A percentile compares a stretch with the other conserved stretches of the same genome.
Evolutionary conservation across 2,888 invertebrate species (phyloP).

Genomic region (Platycnemis pennipes): DNA sequence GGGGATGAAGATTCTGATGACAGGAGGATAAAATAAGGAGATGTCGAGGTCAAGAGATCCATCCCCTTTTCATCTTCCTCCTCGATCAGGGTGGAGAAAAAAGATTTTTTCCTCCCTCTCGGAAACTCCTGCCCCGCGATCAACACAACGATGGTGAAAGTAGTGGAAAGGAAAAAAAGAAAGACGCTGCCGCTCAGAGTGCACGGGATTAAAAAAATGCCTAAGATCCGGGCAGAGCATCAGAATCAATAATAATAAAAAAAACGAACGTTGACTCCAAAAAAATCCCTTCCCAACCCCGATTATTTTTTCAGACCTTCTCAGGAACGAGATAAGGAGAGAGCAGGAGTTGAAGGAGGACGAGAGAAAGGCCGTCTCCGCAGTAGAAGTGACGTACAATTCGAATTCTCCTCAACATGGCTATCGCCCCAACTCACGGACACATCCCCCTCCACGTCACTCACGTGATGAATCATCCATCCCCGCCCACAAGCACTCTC

Average conservation of each 20-base stretch:
- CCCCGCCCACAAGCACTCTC: too few relatives aligned
- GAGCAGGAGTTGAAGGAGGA: not conserved
- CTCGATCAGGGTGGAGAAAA: not conserved
- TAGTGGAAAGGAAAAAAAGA: not conserved
- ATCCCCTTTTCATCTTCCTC: not conserved
- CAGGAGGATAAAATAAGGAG: not conserved
- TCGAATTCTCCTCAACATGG: not conserved
- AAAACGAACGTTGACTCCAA: not conserved
- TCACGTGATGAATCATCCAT: too few relatives aligned
- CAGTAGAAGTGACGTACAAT: not conserved
- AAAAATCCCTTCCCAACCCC: not conserved
- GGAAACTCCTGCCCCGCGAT: not conserved
- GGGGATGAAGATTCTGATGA: constrained; percentile 1
- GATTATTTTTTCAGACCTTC: too few relatives aligned
- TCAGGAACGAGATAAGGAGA: not conserved
- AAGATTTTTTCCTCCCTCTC: not conserved
- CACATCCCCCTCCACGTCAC: too few relatives aligned
- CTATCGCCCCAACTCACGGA: not conserved
- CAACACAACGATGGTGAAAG: not conserved
- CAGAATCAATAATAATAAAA: constrained; percentile 14
- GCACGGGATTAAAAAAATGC: constrained; percentile 28
- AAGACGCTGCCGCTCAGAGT: not conserved
- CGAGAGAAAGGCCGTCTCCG: not conserved
- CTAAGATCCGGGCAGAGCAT: not conserved
- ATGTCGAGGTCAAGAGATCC: constrained; percentile 36